Evolutionary conservation across 2,888 invertebrate species (phyloP).

Genomic region (Selenia dentaria): DNA sequence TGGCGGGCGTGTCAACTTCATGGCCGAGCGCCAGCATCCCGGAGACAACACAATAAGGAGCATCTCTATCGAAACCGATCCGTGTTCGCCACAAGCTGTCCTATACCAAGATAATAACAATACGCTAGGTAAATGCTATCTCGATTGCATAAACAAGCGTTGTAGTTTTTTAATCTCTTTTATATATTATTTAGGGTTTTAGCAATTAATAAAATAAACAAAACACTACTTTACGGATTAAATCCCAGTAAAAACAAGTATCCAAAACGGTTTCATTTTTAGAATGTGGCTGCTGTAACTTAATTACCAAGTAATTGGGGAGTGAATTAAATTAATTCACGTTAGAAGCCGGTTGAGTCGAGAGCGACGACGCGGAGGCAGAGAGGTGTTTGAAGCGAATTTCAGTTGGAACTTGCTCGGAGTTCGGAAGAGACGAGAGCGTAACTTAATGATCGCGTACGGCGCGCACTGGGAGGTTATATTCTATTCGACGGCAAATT

Average conservation of each 20-base stretch:
- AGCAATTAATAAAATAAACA: too few species aligned
- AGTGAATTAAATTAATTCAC: slow-evolving; percentile 48
- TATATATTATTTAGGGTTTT: too few species aligned
- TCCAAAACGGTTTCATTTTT: slow-evolving; percentile 22
- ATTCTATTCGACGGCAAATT: slow-evolving; percentile 78
- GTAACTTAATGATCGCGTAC: slow-evolving; percentile 77
- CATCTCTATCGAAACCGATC: slow-evolving; percentile 70
- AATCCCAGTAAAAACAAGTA: slow-evolving; percentile 1
- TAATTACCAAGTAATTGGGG: slow-evolving; percentile 37
- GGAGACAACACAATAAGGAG: slow-evolving; percentile 76
- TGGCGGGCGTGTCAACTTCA: slow-evolving; percentile 49
- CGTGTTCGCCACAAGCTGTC: slow-evolving; percentile 67
- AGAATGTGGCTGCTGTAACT: slow-evolving; percentile 36
- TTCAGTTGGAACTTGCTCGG: slow-evolving; percentile 50
- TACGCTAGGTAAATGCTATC: slow-evolving; percentile 25
- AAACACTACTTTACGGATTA: neutral
- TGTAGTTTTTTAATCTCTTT: too few species aligned
- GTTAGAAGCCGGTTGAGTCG: slow-evolving; percentile 44
- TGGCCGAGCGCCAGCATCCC: slow-evolving; percentile 69
- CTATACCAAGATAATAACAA: slow-evolving; percentile 33
- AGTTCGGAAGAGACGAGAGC: slow-evolving; percentile 52
- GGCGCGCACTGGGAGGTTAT: slow-evolving; percentile 68
- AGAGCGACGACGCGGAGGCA: slow-evolving; percentile 24
- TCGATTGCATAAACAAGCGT: neutral
- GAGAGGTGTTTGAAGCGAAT: slow-evolving; percentile 58